Evolutionary conservation across 2,888 invertebrate species (phyloP), one percentile per base, ranked within the genome.

Genomic region (Perizoma affinitatum): DNA sequence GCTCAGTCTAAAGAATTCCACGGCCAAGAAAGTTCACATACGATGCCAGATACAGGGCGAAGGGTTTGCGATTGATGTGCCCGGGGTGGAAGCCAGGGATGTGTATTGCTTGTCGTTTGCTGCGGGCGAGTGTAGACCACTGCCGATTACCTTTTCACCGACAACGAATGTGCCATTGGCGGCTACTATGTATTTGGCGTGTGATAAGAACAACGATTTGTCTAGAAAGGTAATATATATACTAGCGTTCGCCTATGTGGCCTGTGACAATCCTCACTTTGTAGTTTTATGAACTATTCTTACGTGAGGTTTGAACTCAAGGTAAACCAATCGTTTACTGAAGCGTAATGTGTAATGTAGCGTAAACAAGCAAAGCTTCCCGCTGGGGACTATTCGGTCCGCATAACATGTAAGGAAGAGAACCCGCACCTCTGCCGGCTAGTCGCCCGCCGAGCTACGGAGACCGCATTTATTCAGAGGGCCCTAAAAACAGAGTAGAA

Each of bases 11-110:
- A 90, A 90, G 67, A 92, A 90, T 60, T 76, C 73, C 0, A 76
- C 78, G 0, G 78, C 88, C 35, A 87, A 79, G 52, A 89, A 86
- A 69, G 68, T 90, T 9, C 82, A 87, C 22, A 74, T 90, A 4
- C 74, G 86, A 33, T 90, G 89, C 51, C 84, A 86, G 44, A 81
- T 91, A 5, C 22, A 80, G 0, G 92, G 92, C 0, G 89, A 88
- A n/a, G 90, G 88, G 0, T 92, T 89, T 62, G 71, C 78, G 0
- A 78, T 91, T 54, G 90, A 90, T 46, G 56, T 85, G 44, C 86
- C 88, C 0, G 83, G 86, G 0, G 68, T 80, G 5, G 89, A 89
- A 45, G 68, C 80, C 0, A 74, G 83, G 11, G 88, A 86, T 0
- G 79, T 79, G 5, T 87, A 80, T 49, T 69, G 85, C 51, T 63